These are phyloP conservation scores for Tiliacea citrago DNA, from an alignment of 2,888 invertebrate species.

Conservation along the genomic window DNA sequence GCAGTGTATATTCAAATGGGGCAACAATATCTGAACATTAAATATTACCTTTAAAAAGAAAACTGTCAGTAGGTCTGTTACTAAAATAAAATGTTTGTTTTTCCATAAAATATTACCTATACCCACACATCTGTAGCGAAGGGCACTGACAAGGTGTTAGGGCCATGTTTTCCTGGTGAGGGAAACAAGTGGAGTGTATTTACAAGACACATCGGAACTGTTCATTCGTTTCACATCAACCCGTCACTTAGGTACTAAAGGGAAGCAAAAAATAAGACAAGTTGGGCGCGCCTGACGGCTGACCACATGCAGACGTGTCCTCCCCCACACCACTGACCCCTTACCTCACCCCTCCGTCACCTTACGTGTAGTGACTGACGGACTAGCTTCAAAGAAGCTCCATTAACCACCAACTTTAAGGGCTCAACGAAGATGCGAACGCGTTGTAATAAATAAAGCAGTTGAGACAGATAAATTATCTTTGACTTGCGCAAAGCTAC, in stretches of 20 bases:
- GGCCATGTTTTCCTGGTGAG: slow-evolving; percentile 54
- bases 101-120: background rate
- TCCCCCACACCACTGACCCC: slow-evolving; percentile 52
- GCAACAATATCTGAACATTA: background rate
- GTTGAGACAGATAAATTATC: slow-evolving; percentile 90
- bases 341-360: slow-evolving; percentile 52
- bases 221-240: slow-evolving; percentile 82
- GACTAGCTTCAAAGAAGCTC: slow-evolving; percentile 85
- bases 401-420: slow-evolving; percentile 88
- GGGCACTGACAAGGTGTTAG: slow-evolving; percentile 24
- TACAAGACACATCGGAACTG: slow-evolving; percentile 69
- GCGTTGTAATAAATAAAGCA: slow-evolving; percentile 89
- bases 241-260: slow-evolving; percentile 77
- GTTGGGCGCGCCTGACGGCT: slow-evolving; percentile 67
- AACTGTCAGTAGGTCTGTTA: background rate
- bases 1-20: background rate
- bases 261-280: slow-evolving; percentile 77
- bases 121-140: background rate
- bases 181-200: slow-evolving; percentile 58
- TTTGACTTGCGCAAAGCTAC: slow-evolving; percentile 88
- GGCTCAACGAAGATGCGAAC: slow-evolving; percentile 87
- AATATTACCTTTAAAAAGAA: background rate
- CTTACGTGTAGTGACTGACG: slow-evolving; percentile 80
- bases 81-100: background rate
- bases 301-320: slow-evolving; percentile 76